Percentiles rank a stretch among this genome's conserved stretches.
These are phyloP conservation scores for Heliconius ismenius DNA, from an alignment of 2,888 invertebrate genomes.

Conservation along the genomic window DNA sequence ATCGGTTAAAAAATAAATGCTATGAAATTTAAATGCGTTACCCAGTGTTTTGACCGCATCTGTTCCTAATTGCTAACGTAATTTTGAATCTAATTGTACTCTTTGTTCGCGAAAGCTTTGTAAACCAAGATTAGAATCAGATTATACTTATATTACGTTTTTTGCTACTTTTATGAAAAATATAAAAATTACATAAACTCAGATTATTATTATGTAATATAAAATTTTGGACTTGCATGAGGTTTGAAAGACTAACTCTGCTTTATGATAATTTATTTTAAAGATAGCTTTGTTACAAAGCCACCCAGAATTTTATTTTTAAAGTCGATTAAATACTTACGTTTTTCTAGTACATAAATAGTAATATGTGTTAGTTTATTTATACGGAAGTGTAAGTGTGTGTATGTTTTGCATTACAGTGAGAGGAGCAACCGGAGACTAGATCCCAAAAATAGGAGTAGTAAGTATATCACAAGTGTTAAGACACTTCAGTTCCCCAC, in stretches of 20 bases:
- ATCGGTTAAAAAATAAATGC: background rate
- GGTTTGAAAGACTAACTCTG: background rate
- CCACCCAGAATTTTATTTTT: no score
- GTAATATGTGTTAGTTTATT: no score
- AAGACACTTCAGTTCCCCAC: no score
- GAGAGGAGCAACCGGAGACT: no score
- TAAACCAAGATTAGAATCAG: constrained; percentile 38
- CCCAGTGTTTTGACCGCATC: constrained; percentile 43
- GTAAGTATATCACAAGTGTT: no score
- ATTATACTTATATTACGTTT: constrained; percentile 19
- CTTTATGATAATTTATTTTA: background rate
- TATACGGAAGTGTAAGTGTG: no score
- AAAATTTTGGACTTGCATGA: background rate
- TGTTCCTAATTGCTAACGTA: constrained; percentile 47
- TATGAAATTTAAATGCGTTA: constrained; percentile 24
- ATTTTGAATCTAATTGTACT: constrained; percentile 46
- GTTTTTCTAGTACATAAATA: no score
- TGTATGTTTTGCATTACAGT: no score
- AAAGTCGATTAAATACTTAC: no score
- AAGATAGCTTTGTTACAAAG: no score
- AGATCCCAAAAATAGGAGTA: no score
- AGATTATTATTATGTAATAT: background rate
- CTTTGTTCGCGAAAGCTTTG: constrained; percentile 38
- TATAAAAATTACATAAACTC: background rate
- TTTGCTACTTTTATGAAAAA: background rate